These are phyloP conservation scores for Oostethus manadensis DNA, from an alignment of 2,113 vertebrate species.

Conservation along the genomic window DNA sequence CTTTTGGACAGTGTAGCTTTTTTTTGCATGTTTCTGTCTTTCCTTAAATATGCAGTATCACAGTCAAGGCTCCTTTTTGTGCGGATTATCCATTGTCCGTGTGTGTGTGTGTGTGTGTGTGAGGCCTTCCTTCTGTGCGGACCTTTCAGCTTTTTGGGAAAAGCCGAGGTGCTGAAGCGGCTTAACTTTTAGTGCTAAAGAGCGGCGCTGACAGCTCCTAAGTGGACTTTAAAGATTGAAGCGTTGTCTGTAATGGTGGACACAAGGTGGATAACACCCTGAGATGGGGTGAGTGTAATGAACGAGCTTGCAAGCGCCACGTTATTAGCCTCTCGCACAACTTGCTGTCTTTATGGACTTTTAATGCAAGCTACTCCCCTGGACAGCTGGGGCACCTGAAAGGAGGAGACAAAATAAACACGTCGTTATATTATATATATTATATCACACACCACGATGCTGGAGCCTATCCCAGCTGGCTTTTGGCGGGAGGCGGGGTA, in stretches of 20 bases:
- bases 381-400: background rate
- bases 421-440: background rate
- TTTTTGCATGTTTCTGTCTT: too few relatives aligned
- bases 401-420: background rate
- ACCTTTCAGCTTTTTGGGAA: background rate
- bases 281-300: background rate
- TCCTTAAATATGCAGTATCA: too few relatives aligned
- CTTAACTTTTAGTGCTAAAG: background rate
- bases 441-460: too few relatives aligned
- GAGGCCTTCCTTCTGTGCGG: background rate
- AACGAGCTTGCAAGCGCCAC: background rate
- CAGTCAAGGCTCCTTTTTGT: background rate
- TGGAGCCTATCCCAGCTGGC: too few relatives aligned
- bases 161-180: background rate
- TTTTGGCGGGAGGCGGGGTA: too few relatives aligned
- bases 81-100: background rate
- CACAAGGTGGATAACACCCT: constrained; percentile 3
- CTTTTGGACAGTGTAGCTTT: too few relatives aligned
- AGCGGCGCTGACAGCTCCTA: background rate
- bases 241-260: background rate
- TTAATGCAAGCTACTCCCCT: background rate
- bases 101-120: background rate
- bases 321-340: background rate
- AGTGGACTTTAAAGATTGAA: constrained; percentile 4
- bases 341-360: background rate